Conservation (phyloP, 2,113 vertebrate species). For the Opisthocomus hoazin region DNA sequence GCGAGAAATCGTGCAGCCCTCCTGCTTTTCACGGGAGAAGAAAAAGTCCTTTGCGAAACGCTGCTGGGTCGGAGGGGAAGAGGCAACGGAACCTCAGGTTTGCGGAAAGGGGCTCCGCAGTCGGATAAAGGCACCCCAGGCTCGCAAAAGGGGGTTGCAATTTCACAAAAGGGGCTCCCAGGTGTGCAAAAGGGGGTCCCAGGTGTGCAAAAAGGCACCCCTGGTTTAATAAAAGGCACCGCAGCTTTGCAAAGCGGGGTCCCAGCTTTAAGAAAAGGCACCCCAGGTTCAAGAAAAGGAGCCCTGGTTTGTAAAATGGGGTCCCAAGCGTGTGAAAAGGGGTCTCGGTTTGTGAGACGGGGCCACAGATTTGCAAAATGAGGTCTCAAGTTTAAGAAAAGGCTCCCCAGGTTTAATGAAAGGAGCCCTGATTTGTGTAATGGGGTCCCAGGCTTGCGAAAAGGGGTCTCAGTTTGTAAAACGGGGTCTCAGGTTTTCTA, state of each 20-base stretch:
- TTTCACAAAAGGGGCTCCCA: not conserved
- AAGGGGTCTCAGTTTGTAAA: not conserved
- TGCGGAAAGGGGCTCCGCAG: not conserved
- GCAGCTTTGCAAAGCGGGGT: not conserved
- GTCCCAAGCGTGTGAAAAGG: not conserved
- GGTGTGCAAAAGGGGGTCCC: too few relatives aligned
- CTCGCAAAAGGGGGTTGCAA: not conserved
- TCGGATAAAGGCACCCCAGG: not conserved
- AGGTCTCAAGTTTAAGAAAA: not conserved
- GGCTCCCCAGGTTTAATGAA: too few relatives aligned
- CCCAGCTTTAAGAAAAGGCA: not conserved
- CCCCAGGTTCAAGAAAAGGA: too few relatives aligned
- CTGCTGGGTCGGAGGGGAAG: not conserved
- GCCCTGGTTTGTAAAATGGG: too few relatives aligned
- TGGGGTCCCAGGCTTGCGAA: not conserved
- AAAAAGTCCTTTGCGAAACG: fast-evolving
- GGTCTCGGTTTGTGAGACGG: too few relatives aligned
- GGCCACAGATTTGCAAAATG: not conserved
- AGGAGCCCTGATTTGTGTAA: too few relatives aligned
- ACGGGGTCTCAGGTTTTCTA: not conserved
- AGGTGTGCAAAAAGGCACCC: too few relatives aligned
- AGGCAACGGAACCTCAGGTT: not conserved
- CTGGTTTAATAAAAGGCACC: too few relatives aligned
- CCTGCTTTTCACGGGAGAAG: not conserved
- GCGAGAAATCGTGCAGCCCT: not conserved